These are phyloP conservation scores for Horisme vitalbata DNA, from an alignment of 2,888 invertebrate genomes.

Conservation along the genomic window DNA sequence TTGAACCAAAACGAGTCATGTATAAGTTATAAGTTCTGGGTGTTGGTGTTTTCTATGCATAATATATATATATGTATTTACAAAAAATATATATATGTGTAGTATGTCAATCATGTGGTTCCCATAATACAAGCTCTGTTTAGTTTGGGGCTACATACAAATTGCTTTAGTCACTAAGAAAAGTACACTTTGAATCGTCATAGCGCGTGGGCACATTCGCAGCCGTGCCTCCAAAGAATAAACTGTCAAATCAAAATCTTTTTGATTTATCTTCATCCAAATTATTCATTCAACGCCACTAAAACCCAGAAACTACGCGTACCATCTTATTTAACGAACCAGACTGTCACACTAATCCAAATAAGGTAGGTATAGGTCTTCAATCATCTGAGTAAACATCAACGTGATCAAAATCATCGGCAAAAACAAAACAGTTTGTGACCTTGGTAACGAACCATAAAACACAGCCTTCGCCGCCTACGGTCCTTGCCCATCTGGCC, in stretches of 20 bases:
- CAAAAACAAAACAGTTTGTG: slow-evolving; percentile 36
- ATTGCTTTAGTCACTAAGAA: too few relatives aligned
- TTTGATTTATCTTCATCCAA: slow-evolving; percentile 2
- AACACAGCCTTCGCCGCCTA: slow-evolving; percentile 48
- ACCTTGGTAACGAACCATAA: slow-evolving; percentile 57
- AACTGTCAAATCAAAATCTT: neutral
- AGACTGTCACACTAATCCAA: slow-evolving; percentile 37
- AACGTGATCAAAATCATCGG: slow-evolving; percentile 39
- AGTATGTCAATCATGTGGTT: too few relatives aligned
- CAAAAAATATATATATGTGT: too few relatives aligned
- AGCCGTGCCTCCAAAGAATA: neutral
- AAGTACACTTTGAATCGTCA: too few relatives aligned
- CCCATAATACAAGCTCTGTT: too few relatives aligned
- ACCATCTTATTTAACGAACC: slow-evolving; percentile 29
- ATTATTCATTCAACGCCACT: slow-evolving; percentile 1
- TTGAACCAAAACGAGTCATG: too few relatives aligned
- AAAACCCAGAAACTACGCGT: slow-evolving; percentile 10
- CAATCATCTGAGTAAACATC: slow-evolving; percentile 41
- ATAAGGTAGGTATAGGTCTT: too few relatives aligned
- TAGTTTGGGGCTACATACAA: too few relatives aligned
- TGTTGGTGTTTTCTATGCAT: too few relatives aligned
- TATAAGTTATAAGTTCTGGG: too few relatives aligned
- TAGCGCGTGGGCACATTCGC: too few relatives aligned
- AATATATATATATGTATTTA: too few relatives aligned
- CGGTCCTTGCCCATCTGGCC: slow-evolving; percentile 41